A percentile compares a stretch with the other conserved stretches of the same genome.
These are phyloP conservation scores for Festucalex cinctus DNA, from an alignment of 2,113 vertebrate genomes.

Conservation along the genomic window DNA sequence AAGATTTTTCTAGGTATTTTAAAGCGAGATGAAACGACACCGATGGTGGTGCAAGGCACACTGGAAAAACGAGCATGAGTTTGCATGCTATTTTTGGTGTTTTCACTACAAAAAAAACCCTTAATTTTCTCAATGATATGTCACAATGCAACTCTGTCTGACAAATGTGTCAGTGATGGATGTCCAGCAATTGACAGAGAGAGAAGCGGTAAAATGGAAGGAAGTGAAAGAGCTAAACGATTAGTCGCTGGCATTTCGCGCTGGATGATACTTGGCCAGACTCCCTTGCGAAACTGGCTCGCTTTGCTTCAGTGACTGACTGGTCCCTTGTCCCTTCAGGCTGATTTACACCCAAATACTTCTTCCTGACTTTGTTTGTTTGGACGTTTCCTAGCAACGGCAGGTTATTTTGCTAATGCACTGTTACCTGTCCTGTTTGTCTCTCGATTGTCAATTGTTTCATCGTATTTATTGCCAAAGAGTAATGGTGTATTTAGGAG, in stretches of 20 bases:
- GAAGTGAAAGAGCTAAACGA: constrained; percentile 58
- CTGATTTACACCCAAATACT: constrained; percentile 68
- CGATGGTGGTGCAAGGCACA: neutral
- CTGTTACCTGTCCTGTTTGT: constrained; percentile 68
- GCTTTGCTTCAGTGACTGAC: constrained; percentile 56
- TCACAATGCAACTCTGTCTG: neutral
- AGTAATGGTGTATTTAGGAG: constrained; percentile 27
- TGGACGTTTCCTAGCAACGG: constrained; percentile 68
- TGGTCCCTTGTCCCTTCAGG: constrained; percentile 69
- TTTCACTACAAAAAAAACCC: neutral
- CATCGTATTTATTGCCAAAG: constrained; percentile 52
- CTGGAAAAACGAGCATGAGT: neutral
- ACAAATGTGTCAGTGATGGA: constrained; percentile 4
- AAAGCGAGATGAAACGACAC: no score
- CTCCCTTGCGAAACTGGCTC: constrained; percentile 72
- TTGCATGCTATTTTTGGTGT: neutral
- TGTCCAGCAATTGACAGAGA: constrained; percentile 11
- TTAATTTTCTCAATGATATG: neutral
- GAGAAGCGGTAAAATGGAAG: constrained; percentile 11
- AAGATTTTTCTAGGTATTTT: no score
- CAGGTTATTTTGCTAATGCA: constrained; percentile 60
- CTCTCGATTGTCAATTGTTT: constrained; percentile 51
- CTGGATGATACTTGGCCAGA: constrained; percentile 71
- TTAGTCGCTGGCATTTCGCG: constrained; percentile 66
- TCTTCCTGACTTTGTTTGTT: constrained; percentile 68